A percentile compares a stretch with the other conserved stretches of the same genome.
These are phyloP conservation scores for Microtus ochrogaster DNA, from an alignment of 2,113 vertebrate species.

Conservation along the genomic window DNA sequence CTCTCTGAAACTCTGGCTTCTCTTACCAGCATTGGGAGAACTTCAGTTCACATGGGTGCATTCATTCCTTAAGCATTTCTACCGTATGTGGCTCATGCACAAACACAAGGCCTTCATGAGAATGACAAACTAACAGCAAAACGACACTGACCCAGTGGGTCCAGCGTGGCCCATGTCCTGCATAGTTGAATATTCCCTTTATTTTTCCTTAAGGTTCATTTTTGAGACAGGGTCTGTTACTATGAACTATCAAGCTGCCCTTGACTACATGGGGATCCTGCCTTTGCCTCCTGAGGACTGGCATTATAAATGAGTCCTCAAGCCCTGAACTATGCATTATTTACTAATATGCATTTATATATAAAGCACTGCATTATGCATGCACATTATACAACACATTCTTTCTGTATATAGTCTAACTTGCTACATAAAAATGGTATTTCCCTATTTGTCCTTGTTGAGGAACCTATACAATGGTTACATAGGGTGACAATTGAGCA, in stretches of 20 bases:
- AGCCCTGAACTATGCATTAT: neutral
- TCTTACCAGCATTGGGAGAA: neutral
- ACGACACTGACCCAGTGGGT: neutral
- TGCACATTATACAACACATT: neutral
- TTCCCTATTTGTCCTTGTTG: conserved; percentile 61
- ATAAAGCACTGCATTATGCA: neutral
- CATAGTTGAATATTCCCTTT: neutral
- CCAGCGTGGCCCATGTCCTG: neutral
- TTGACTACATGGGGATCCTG: neutral
- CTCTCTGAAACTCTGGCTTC: neutral
- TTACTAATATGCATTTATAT: neutral
- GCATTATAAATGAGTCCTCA: neutral
- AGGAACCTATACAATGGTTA: neutral
- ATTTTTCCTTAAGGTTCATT: neutral
- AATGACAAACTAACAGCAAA: neutral
- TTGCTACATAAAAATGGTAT: neutral
- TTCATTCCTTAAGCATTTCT: neutral
- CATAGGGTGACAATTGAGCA: neutral
- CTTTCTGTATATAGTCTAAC: neutral
- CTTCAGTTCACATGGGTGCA: accelerated
- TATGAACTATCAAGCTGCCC: neutral
- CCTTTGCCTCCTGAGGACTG: neutral
- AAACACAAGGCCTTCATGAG: neutral
- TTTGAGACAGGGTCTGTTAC: neutral
- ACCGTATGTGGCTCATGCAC: neutral